These are phyloP conservation scores for Cynopterus brachyotis DNA, from an alignment of 2,113 vertebrate species.

Conservation along the genomic window DNA sequence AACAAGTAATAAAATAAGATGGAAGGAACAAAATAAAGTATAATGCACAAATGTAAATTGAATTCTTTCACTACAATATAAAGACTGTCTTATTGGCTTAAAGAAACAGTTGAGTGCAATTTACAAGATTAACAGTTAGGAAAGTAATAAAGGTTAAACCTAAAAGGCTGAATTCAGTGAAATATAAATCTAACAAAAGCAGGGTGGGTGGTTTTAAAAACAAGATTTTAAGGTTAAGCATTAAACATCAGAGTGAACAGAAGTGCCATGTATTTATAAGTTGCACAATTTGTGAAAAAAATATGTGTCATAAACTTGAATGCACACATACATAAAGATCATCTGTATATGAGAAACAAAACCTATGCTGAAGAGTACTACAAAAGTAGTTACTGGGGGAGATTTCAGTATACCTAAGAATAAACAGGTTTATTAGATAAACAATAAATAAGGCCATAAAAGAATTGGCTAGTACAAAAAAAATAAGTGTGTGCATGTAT, in stretches of 20 bases:
- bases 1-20: neutral
- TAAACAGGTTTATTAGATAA: neutral
- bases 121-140: neutral
- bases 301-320: neutral
- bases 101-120: neutral
- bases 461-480: neutral
- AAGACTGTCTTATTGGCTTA: neutral
- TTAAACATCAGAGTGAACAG: neutral
- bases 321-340: neutral
- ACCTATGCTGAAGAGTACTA: neutral
- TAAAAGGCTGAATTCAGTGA: neutral
- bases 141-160: neutral
- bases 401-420: neutral
- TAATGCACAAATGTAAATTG: neutral
- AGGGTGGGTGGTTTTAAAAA: neutral
- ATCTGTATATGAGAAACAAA: neutral
- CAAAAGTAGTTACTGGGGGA: neutral
- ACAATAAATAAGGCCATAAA: neutral
- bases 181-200: neutral
- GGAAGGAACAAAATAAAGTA: neutral
- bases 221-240: neutral
- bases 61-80: neutral
- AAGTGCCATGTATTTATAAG: neutral
- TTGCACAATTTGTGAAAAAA: neutral
- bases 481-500: neutral